A percentile compares a stretch with the other conserved stretches of the same genome.
These are phyloP conservation scores for Pristionchus entomophagus DNA, from an alignment of 2,888 invertebrate genomes.

Conservation along the genomic window DNA sequence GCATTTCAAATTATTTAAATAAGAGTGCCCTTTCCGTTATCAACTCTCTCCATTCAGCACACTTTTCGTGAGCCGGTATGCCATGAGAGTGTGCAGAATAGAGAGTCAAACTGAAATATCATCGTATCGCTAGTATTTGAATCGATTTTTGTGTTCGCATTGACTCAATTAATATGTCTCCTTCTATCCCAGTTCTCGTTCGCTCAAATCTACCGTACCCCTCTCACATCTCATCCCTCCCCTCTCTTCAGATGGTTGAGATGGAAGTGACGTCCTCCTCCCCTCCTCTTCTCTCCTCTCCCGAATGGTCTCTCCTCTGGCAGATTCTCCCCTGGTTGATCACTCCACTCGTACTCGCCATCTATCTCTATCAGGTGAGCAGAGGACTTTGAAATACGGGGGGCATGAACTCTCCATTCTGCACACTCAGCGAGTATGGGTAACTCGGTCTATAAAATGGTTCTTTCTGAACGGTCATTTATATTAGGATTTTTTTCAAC, in stretches of 20 bases:
- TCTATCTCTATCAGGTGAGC: constrained; percentile 18
- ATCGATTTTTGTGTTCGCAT: background rate
- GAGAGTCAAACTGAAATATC: too few species aligned
- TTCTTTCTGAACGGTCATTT: too few species aligned
- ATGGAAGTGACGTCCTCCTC: background rate
- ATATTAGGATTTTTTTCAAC: too few species aligned
- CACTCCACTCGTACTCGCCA: constrained; percentile 26
- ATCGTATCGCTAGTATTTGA: too few species aligned
- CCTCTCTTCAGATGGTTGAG: constrained; percentile 21
- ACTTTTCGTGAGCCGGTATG: too few species aligned
- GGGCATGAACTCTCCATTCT: too few species aligned
- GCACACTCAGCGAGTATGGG: too few species aligned
- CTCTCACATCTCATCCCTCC: background rate
- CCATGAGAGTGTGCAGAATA: too few species aligned
- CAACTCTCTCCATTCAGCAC: too few species aligned
- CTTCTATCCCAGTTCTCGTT: background rate
- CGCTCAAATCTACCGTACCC: background rate
- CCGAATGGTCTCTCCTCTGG: constrained; percentile 29
- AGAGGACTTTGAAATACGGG: background rate
- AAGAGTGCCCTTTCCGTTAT: too few species aligned
- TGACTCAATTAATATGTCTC: background rate
- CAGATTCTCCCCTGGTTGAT: constrained; percentile 32
- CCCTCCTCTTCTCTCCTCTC: constrained; percentile 2
- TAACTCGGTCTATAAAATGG: too few species aligned
- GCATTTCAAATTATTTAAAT: too few species aligned